A percentile compares a stretch with the other conserved stretches of the same genome.
phyloP scores from a whole-genome alignment of 2,113 vertebrate genomes.

The Sigmodon hispidus region DNA sequence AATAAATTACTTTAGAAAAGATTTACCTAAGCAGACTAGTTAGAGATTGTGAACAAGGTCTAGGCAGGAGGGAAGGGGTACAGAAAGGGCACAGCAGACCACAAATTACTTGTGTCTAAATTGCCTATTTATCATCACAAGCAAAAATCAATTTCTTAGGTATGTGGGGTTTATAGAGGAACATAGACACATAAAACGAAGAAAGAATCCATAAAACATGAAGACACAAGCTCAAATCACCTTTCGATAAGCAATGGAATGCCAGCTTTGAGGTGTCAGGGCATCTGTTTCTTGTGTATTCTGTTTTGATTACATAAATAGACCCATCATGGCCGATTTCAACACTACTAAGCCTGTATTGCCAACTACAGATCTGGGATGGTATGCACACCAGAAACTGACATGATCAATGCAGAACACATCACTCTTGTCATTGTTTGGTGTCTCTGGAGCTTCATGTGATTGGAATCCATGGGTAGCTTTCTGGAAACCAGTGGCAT shows the following conservation, averaged over 20 bases:
- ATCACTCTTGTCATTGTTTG: background rate
- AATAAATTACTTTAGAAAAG: background rate
- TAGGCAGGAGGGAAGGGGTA: background rate
- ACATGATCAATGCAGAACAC: fast-evolving
- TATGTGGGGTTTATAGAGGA: background rate
- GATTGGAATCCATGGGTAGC: background rate
- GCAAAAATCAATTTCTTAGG: background rate
- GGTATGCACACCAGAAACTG: fast-evolving
- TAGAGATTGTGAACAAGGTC: background rate
- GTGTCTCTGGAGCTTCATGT: background rate
- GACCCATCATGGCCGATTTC: background rate
- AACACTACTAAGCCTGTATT: background rate
- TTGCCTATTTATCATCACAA: background rate
- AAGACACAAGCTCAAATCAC: background rate
- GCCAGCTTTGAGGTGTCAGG: background rate
- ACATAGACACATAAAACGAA: background rate
- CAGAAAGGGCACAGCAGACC: background rate
- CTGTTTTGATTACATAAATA: background rate
- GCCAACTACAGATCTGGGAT: background rate
- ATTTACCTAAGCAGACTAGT: background rate
- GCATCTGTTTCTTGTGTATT: background rate
- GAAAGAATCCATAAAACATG: background rate
- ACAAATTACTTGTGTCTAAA: background rate
- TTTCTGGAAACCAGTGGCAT: background rate
- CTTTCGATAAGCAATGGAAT: background rate